A percentile compares a stretch with the other conserved stretches of the same genome.
phyloP scores from a whole-genome alignment of 2,888 invertebrate genomes.

The Hemistola chrysoprasaria region DNA sequence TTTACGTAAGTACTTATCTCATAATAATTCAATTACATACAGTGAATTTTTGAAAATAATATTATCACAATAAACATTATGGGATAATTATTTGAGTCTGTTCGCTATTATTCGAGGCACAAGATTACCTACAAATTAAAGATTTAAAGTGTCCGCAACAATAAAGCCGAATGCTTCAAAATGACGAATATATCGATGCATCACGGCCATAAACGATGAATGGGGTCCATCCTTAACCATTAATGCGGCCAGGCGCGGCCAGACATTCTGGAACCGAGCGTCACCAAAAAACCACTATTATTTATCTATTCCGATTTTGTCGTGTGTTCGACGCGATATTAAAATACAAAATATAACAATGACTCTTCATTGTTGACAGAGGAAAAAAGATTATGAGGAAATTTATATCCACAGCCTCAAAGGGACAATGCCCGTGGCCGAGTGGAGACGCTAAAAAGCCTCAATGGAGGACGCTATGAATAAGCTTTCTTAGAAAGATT shows the following conservation, averaged over 20 bases:
- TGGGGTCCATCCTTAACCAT: slow-evolving; percentile 45
- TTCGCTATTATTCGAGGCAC: too few relatives aligned
- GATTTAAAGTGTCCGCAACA: slow-evolving; percentile 33
- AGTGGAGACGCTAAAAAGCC: slow-evolving; percentile 45
- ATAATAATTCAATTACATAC: too few relatives aligned
- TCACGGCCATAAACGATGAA: slow-evolving; percentile 37
- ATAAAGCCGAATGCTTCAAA: slow-evolving; percentile 24
- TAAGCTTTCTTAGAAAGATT: slow-evolving; percentile 50
- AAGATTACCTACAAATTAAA: slow-evolving; percentile 6
- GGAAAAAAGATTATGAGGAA: slow-evolving; percentile 53
- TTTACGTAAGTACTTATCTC: too few relatives aligned
- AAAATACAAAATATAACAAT: slow-evolving; percentile 78
- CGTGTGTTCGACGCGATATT: slow-evolving; percentile 66
- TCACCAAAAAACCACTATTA: slow-evolving; percentile 59
- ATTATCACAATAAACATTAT: too few relatives aligned
- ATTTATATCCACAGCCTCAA: slow-evolving; percentile 52
- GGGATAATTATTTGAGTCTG: too few relatives aligned
- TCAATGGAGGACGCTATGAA: slow-evolving; percentile 57
- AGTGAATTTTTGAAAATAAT: too few relatives aligned
- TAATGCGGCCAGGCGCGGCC: slow-evolving; percentile 55
- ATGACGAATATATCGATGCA: slow-evolving; percentile 40
- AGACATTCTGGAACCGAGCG: slow-evolving; percentile 70
- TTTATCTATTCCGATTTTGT: slow-evolving; percentile 71
- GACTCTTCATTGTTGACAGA: slow-evolving; percentile 61
- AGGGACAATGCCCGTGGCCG: slow-evolving; percentile 59